Percentiles rank a stretch among this genome's conserved stretches.
phyloP scores from a whole-genome alignment of 1,140 invertebrate species.

The Ips typographus region DNA sequence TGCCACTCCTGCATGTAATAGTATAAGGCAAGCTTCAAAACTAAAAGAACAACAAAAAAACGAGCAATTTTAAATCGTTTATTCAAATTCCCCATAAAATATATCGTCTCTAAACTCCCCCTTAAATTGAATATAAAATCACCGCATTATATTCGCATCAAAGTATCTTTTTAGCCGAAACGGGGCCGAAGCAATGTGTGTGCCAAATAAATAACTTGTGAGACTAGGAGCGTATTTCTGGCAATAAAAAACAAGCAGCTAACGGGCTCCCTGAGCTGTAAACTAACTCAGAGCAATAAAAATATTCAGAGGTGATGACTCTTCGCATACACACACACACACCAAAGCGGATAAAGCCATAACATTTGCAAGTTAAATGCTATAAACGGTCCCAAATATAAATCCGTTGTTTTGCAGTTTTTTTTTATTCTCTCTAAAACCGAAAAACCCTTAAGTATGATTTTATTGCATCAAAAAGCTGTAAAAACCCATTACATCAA shows the following conservation, averaged over 20 bases:
- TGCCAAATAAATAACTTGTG: slow-evolving; percentile 33
- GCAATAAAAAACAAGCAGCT: slow-evolving; percentile 40
- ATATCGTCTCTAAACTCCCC: slow-evolving; percentile 28
- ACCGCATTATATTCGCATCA: slow-evolving; percentile 36
- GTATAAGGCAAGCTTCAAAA: no score
- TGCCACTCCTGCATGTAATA: no score
- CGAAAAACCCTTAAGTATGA: no score
- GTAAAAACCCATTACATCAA: no score
- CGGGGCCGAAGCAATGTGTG: slow-evolving; percentile 23
- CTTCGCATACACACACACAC: slow-evolving; percentile 45
- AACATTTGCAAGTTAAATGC: slow-evolving; percentile 55
- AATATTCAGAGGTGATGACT: slow-evolving; percentile 54
- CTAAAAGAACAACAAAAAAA: neutral
- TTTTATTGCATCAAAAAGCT: no score
- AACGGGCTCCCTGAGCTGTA: slow-evolving; percentile 43
- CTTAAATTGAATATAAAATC: slow-evolving; percentile 37
- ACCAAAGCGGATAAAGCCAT: slow-evolving; percentile 50
- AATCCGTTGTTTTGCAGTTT: slow-evolving; percentile 48
- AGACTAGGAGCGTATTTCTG: slow-evolving; percentile 33
- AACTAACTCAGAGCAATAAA: slow-evolving; percentile 48
- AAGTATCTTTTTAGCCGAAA: slow-evolving; percentile 27
- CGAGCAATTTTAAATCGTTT: slow-evolving; percentile 28
- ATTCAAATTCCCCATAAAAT: slow-evolving; percentile 33
- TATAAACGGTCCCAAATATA: slow-evolving; percentile 50
- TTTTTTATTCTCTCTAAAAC: no score